A percentile compares a stretch with the other conserved stretches of the same genome.
Conservation (phyloP, 2,797 vertebrate genomes). For the Spondyliosoma cantharus region DNA sequence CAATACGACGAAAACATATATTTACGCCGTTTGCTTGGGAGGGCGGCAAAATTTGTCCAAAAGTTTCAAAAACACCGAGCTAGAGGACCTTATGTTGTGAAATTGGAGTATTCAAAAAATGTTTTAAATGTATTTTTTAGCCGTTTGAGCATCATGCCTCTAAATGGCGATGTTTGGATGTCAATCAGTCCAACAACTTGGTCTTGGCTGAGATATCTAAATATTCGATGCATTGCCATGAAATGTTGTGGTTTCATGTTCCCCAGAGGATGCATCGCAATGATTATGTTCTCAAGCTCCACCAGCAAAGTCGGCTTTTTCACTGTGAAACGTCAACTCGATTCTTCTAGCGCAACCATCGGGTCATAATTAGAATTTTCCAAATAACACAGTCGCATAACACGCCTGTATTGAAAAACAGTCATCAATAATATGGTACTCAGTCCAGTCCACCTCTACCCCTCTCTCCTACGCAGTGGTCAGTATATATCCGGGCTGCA, state of each 20-base stretch:
- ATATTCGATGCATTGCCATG: neutral
- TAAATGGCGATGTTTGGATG: neutral
- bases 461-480: slow-evolving; percentile 88
- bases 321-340: neutral
- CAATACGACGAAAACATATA: neutral
- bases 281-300: neutral
- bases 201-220: neutral
- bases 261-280: neutral
- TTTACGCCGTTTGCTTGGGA: neutral
- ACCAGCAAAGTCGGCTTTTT: neutral
- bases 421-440: neutral
- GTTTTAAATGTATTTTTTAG: neutral
- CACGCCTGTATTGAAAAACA: neutral
- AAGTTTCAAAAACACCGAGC: neutral
- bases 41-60: neutral
- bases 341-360: neutral
- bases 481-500: slow-evolving; percentile 96
- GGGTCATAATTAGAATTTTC: no score
- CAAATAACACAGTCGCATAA: neutral
- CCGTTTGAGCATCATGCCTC: neutral
- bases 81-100: neutral
- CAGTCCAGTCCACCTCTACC: neutral
- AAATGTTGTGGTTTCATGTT: neutral
- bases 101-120: neutral
- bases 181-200: neutral